Base-by-base conservation (phyloP, 2,888 invertebrate species). In the Lymantria monacha region DNA sequence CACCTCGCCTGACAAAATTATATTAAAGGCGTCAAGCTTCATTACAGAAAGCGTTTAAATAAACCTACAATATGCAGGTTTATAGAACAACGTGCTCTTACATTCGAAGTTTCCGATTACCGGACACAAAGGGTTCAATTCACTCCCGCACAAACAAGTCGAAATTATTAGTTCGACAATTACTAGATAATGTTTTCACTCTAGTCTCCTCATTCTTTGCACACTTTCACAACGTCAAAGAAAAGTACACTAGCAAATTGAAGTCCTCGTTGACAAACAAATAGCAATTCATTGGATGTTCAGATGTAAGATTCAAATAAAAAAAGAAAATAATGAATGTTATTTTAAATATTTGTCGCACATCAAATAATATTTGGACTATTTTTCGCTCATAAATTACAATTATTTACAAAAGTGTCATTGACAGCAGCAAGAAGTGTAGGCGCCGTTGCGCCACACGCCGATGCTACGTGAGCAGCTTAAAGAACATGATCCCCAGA, bases 401-500 rank as follows among this genome's bases (percentile, higher is more conserved):
- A 80, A 75, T 71, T 81, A 77, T 87, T 79, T 87, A 86, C 81
- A 84, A 76, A 61, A 75, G 61, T 74, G 72, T 72, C 66, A 72
- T 70, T 59, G 68, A 70, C 66, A 48, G 68, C 65, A 66, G 68
- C 58, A 65, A 45, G 57, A 57, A 58, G 53, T 54, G 49, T 45
- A 68, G 87, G 85, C 87, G 89, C 85, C 59, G 57, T 45, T 55
- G 84, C 90, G 87, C 89, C 90, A 64, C 76, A 57, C 76, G 91
- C 94, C 92, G 92, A 85, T 94, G 95, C 96, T 97, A 98, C 96
- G 97, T 97, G 80, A 98, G 93, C 93, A 98, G 93, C 91, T 97
- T 97, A 93, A 97, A 96, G 93, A 98, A 98, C 95, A 98, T 95
- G 91, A 98, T 95, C 87, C 97, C 98, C 93, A 98, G 92, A 72